Conservation (phyloP, 2,888 invertebrate genomes). For the Tachina grossa region DNA sequence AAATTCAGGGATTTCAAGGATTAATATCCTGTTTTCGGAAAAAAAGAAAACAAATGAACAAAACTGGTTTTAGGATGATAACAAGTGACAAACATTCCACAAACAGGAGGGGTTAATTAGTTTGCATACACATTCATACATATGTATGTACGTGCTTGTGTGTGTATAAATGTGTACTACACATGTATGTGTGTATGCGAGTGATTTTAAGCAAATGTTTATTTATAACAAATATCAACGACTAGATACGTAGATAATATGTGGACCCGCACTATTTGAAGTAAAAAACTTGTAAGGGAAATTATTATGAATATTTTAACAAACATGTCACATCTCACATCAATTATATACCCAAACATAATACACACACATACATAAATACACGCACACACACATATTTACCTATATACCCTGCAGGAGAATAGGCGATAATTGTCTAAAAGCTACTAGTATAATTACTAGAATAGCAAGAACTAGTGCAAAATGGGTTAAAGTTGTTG, state of each 20-base stretch:
- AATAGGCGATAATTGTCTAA: no score
- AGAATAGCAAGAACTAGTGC: no score
- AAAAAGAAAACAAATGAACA: not conserved
- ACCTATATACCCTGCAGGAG: no score
- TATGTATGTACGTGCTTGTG: not conserved
- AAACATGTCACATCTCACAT: conserved; percentile 69
- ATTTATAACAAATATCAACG: conserved; percentile 41
- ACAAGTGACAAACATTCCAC: conserved; percentile 56
- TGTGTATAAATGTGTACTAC: not conserved
- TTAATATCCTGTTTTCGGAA: not conserved
- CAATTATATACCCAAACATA: conserved; percentile 55
- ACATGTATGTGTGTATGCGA: not conserved
- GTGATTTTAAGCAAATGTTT: conserved; percentile 21
- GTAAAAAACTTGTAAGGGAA: conserved; percentile 1
- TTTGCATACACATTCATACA: not conserved
- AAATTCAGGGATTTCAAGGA: not conserved
- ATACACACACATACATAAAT: no score
- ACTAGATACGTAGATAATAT: not conserved
- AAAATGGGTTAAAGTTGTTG: no score
- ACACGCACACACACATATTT: not conserved
- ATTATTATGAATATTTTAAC: conserved; percentile 67
- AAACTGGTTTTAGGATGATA: conserved; percentile 28
- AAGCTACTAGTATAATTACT: no score
- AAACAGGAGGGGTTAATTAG: conserved; percentile 56
- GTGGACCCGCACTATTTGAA: not conserved